Evolutionary conservation across 2,888 invertebrate genomes (phyloP).

Genomic region (Cephus spinipes): DNA sequence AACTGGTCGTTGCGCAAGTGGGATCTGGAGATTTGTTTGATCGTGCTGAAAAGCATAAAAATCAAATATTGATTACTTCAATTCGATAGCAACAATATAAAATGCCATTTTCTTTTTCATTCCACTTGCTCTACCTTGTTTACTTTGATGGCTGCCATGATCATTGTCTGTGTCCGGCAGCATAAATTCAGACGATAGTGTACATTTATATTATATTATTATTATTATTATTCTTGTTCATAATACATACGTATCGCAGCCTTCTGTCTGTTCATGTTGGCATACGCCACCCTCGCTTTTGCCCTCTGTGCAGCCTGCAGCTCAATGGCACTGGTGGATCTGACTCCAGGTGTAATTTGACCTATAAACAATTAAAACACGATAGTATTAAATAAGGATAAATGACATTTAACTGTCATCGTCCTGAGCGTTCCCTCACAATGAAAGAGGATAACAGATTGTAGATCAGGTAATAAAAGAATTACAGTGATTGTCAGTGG

Average conservation of each 20-base stretch:
- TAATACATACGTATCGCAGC: slow-evolving; percentile 74
- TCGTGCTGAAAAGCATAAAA: slow-evolving; percentile 69
- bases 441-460: slow-evolving; percentile 26
- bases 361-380: slow-evolving; percentile 35
- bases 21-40: slow-evolving; percentile 73
- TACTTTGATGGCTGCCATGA: slow-evolving; percentile 42
- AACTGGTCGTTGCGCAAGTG: slow-evolving; percentile 70
- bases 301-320: slow-evolving; percentile 91
- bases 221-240: slow-evolving; percentile 65
- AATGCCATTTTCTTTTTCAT: background rate
- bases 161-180: slow-evolving; percentile 47
- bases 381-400: background rate
- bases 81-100: background rate
- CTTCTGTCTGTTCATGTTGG: slow-evolving; percentile 83
- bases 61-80: background rate
- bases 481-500: slow-evolving; percentile 64
- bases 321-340: slow-evolving; percentile 95
- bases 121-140: slow-evolving; percentile 40
- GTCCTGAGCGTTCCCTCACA: slow-evolving; percentile 11
- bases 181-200: slow-evolving; percentile 18
- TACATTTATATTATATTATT: background rate
- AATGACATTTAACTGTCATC: background rate
- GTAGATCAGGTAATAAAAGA: slow-evolving; percentile 30
- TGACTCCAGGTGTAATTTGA: slow-evolving; percentile 58
- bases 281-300: slow-evolving; percentile 85